These are phyloP conservation scores for Pararge aegeria DNA, from an alignment of 1,140 invertebrate species.

Conservation along the genomic window DNA sequence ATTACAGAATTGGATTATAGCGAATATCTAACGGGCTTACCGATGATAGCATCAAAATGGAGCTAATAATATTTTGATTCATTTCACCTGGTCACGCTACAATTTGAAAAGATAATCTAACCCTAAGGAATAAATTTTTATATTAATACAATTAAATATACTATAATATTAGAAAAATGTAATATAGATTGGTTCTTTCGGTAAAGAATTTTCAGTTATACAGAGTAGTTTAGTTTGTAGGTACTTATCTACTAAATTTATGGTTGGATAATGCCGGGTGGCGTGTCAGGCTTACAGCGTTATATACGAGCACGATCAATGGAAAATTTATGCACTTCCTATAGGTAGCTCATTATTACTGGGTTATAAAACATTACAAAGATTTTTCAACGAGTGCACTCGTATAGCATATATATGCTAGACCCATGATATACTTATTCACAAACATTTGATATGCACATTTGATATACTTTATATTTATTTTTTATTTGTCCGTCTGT, in stretches of 20 bases:
- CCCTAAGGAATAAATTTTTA: neutral
- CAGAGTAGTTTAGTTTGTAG: slow-evolving; percentile 23
- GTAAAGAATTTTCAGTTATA: slow-evolving; percentile 7
- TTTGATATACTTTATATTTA: too few species aligned
- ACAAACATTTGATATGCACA: too few species aligned
- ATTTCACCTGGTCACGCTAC: slow-evolving; percentile 37
- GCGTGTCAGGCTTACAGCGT: slow-evolving; percentile 39
- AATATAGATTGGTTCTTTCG: neutral
- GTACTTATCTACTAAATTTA: slow-evolving; percentile 31
- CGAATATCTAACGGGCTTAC: slow-evolving; percentile 6
- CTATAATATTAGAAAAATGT: neutral
- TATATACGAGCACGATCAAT: slow-evolving; percentile 39
- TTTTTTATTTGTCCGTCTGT: too few species aligned
- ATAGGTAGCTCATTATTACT: slow-evolving; percentile 4
- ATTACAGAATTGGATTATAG: too few species aligned
- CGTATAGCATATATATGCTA: neutral
- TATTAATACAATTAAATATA: neutral
- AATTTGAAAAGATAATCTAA: slow-evolving; percentile 13
- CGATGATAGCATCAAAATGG: slow-evolving; percentile 25
- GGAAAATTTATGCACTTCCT: slow-evolving; percentile 41
- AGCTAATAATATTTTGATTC: slow-evolving; percentile 26
- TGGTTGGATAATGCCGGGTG: slow-evolving; percentile 36
- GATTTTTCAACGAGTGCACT: neutral
- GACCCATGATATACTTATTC: too few species aligned
- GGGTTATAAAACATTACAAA: neutral